Base-by-base conservation (phyloP, 1,140 invertebrate species). In the Trialeurodes vaporariorum region DNA sequence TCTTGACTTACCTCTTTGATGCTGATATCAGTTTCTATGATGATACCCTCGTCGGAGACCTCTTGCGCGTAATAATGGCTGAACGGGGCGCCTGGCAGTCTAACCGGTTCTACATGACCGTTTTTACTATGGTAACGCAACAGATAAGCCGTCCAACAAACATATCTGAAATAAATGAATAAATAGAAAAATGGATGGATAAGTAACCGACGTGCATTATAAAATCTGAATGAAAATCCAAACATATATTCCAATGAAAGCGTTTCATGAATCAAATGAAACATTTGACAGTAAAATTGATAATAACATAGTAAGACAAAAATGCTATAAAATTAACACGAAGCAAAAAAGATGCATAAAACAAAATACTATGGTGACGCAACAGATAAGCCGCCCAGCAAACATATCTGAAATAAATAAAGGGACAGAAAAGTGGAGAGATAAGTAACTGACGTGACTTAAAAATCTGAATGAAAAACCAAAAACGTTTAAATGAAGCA, bases 41-140 rank as follows among this genome's bases (percentile, higher is more conserved):
- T 89, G 59, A 91, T 86, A 1, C 90, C 90, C 73, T 93, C 90
- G 75, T 93, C 91, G 0, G 83, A 83, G 25, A 84, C 86, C 65
- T 93, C 90, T 75, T 93, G 91, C 11, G 90, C 86, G 75, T 93
- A 94, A 75, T 93, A 94, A 69, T 90, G 87, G 71, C 85, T 86
- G 76, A 89, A 92, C 2, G 90, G 91, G 0, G 86, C 86, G 23
- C 88, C 87, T 0, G 87, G 83, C 1, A 91, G 79, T 27, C 84
- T 82, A 25, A 87, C 81, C 0, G 86, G 82, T 68, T 86, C 85
- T 2, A 82, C 79, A 62, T 82, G 82, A 59, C 82, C 83, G 64
- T 70, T 77, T 68, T 75, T 78, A 34, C 68, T 74, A 64, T 76
- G 77, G 69, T 70, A 77, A 2, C 83, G 79, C 68, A 90, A 79